Conservation (phyloP, 2,113 vertebrate genomes). For the Gobius niger region DNA sequence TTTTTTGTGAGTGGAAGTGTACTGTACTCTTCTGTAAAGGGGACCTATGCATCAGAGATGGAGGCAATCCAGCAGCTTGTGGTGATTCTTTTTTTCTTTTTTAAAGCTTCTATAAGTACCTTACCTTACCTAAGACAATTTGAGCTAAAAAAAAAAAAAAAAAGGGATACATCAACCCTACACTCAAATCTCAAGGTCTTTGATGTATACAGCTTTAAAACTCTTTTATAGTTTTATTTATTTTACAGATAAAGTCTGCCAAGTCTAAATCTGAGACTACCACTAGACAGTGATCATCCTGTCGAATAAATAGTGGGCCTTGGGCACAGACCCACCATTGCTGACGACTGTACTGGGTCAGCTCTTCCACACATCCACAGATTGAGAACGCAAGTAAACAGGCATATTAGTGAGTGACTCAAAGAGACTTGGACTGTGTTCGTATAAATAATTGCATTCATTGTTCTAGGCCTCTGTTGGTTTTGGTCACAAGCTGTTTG, state of each 20-base stretch:
- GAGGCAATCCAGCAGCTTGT: neutral
- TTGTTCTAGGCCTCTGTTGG: constrained; percentile 77
- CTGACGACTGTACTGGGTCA: constrained; percentile 64
- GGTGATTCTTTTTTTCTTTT: neutral
- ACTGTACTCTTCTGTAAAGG: too few species aligned
- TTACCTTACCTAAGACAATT: too few species aligned
- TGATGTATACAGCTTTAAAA: too few species aligned
- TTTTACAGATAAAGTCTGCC: neutral
- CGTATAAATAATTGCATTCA: constrained; percentile 79
- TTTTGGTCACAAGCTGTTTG: constrained; percentile 82
- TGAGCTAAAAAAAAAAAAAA: too few species aligned
- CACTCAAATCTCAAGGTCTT: too few species aligned
- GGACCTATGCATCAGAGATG: neutral
- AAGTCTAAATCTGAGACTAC: constrained; percentile 49
- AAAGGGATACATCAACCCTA: too few species aligned
- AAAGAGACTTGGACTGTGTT: constrained; percentile 77
- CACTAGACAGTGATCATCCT: constrained; percentile 58
- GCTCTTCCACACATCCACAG: constrained; percentile 47
- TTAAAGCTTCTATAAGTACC: too few species aligned
- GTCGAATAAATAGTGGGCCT: constrained; percentile 58
- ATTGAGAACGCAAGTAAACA: constrained; percentile 62
- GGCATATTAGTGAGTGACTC: constrained; percentile 63
- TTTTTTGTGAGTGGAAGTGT: constrained; percentile 59
- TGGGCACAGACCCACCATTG: constrained; percentile 45
- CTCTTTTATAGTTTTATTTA: neutral